Evolutionary conservation across 2,113 vertebrate genomes (phyloP).

Genomic region (Benitochromis conjunctus): DNA sequence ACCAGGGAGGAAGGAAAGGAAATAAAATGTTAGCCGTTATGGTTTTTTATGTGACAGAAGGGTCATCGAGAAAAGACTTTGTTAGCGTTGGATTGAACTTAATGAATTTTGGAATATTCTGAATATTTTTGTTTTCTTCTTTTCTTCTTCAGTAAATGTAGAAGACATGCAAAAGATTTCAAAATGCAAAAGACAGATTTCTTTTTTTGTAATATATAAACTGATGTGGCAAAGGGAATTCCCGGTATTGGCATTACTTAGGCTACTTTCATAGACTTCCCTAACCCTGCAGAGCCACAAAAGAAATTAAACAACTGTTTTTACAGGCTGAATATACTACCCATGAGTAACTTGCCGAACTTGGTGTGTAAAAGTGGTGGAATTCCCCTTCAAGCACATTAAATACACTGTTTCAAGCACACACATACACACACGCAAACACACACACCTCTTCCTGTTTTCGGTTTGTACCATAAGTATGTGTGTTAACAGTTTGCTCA

Average conservation of each 20-base stretch:
- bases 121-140: background rate
- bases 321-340: background rate
- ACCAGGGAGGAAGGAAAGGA: constrained; percentile 10
- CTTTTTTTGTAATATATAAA: background rate
- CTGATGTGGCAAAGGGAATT: background rate
- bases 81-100: background rate
- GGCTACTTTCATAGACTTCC: background rate
- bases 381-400: constrained; percentile 39
- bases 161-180: background rate
- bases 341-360: background rate
- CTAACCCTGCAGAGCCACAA: background rate
- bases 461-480: constrained; percentile 32
- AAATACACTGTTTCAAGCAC: background rate
- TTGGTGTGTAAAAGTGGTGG: constrained; percentile 12
- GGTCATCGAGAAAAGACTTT: background rate
- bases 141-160: background rate
- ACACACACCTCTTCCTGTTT: constrained; percentile 57
- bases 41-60: background rate
- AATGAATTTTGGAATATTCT: background rate
- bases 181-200: background rate
- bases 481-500: constrained; percentile 24
- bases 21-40: constrained; percentile 5
- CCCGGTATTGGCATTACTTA: background rate
- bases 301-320: background rate
- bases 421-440: background rate